Conservation (phyloP, 2,797 vertebrate species). For the Anolis apletophallus region DNA sequence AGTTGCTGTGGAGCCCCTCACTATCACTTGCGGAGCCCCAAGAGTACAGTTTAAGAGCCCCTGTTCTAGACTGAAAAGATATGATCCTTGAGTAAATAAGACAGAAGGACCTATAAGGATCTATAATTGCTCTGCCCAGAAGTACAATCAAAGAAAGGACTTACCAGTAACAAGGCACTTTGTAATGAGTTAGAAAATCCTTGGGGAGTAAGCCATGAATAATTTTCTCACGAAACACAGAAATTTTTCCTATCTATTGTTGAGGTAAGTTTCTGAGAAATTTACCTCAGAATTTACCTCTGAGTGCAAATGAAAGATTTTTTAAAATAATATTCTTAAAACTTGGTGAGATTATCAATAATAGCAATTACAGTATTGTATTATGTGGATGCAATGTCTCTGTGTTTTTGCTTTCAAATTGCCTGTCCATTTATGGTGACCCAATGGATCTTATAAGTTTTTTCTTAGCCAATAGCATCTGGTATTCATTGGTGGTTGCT, state of each 20-base stretch:
- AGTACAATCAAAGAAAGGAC: constrained; percentile 4
- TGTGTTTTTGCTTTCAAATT: too few species aligned
- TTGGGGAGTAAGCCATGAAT: background rate
- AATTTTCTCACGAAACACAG: background rate
- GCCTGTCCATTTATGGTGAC: too few species aligned
- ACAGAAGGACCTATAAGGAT: background rate
- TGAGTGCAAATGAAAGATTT: background rate
- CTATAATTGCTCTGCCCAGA: background rate
- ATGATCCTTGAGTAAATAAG: background rate
- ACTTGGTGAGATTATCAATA: background rate
- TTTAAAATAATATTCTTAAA: background rate
- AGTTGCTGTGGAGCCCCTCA: too few species aligned
- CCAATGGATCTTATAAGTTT: too few species aligned
- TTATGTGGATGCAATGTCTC: background rate
- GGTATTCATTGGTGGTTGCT: too few species aligned
- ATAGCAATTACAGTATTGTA: background rate
- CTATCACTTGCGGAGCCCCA: too few species aligned
- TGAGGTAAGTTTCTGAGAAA: background rate
- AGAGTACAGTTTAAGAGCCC: too few species aligned
- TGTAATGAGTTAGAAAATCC: background rate
- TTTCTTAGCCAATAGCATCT: too few species aligned
- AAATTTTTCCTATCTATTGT: background rate
- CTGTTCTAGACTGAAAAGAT: too few species aligned
- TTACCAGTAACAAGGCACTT: constrained; percentile 2
- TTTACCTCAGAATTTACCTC: too few species aligned